These are phyloP conservation scores for Hylia prasina DNA, from an alignment of 2,113 vertebrate species.

Conservation along the genomic window DNA sequence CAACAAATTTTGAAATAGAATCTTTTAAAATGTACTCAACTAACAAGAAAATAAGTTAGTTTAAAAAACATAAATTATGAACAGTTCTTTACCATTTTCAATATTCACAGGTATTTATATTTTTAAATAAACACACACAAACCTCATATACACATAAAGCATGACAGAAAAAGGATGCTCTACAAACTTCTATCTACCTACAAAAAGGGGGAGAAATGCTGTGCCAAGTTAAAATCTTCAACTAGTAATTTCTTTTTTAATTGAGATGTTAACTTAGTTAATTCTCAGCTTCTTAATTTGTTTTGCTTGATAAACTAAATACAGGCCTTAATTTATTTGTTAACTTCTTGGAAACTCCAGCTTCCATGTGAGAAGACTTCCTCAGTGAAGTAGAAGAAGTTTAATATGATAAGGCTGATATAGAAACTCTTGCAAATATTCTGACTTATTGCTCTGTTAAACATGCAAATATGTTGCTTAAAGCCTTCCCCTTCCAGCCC, in stretches of 20 bases:
- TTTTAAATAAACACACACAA: not conserved
- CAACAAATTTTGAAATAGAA: not conserved
- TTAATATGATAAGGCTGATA: not conserved
- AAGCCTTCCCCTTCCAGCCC: not conserved
- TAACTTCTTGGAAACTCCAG: not conserved
- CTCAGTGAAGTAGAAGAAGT: not conserved
- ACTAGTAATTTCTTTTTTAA: not conserved
- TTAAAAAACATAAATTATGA: not conserved
- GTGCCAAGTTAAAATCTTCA: not conserved
- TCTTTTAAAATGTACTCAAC: not conserved
- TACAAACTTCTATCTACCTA: fast-evolving
- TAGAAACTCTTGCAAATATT: not conserved
- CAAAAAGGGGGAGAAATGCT: not conserved
- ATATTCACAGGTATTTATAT: not conserved
- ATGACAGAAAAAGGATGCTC: not conserved
- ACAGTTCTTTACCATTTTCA: not conserved
- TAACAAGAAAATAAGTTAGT: not conserved
- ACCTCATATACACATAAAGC: not conserved
- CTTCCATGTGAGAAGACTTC: not conserved
- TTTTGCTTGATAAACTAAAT: not conserved
- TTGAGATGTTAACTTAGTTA: not conserved
- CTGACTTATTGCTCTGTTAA: not conserved
- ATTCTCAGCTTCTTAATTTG: not conserved
- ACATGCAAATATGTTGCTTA: not conserved
- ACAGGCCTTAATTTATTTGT: not conserved